Base-by-base conservation (phyloP, 2,113 vertebrate species). In the Archocentrus centrarchus region DNA sequence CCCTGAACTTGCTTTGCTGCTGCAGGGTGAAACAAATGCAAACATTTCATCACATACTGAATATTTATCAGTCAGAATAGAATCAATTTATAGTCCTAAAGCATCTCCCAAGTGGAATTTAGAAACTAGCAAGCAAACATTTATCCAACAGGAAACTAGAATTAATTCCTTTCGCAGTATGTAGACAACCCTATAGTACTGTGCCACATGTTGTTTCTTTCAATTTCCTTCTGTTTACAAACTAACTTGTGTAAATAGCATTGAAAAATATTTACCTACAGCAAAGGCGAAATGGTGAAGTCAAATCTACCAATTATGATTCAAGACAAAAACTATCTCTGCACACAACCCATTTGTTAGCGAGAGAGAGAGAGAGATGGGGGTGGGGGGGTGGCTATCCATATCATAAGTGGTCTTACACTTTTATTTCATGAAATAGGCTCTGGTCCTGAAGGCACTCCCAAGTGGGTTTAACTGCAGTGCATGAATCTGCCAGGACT, bases 21-120 rank as follows among this genome's bases (percentile, higher is more conserved):
- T 55, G 57, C 32, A 27, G 60, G 22, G 14, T 60, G 24, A 84
- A 86, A 47, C 22, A 82, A 77, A 87, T 77, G 75, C 63, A 82
- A 83, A 83, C 37, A 89, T 63, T 39, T 73, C 57, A 82, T 83
- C 60, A 83, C 22, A 66, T 41, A 7, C n/a, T 85, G 37, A 83
- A 88, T 83, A 84, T 82, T 76, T 80, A 76, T 63, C 66, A 85
- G 73, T 60, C 24, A 9, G 76, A 88, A 62, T 24, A 41, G 80
- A 79, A 79, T 53, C 17, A 1, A 63, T 80, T 79, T 68, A 61
- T 6, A 11, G 60, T 75, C 58, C n/a, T 27, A 27, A 78, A 75
- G 37, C 0, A 8, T 32, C 22, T 80, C 50, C 44, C 32, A 75
- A 81, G 57, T 63, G 22, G 50, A 73, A 58, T 84, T 73, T 22